phyloP scores from a whole-genome alignment of 2,888 invertebrate genomes.

The Coleophora flavipennella region DNA sequence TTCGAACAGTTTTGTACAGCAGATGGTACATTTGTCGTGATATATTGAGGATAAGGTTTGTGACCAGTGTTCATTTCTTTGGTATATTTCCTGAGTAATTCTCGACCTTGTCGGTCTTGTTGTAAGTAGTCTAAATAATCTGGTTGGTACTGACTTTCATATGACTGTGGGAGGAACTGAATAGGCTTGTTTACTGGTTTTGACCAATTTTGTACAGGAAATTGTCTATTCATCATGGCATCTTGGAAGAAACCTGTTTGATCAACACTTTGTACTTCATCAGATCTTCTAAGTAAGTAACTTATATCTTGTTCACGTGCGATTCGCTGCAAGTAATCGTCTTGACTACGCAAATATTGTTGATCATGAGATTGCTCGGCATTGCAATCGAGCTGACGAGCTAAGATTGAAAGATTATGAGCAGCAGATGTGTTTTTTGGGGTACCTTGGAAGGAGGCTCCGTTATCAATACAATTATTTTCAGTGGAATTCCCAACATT shows the following conservation, averaged over 20 bases:
- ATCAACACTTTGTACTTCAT: background rate
- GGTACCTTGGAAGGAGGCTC: background rate
- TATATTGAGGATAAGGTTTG: too few species aligned
- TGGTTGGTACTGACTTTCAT: background rate
- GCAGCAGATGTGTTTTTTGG: background rate
- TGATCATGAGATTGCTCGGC: background rate
- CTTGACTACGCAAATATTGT: background rate
- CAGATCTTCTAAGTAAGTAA: too few species aligned
- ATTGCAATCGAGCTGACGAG: background rate
- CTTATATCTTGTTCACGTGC: too few species aligned
- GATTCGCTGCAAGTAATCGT: too few species aligned
- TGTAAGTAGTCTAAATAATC: background rate
- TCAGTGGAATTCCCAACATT: too few species aligned
- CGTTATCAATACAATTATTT: too few species aligned
- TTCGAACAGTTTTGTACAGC: background rate
- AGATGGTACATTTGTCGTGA: background rate
- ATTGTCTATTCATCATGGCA: background rate
- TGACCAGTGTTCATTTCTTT: too few species aligned
- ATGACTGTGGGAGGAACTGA: background rate
- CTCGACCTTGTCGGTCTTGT: too few species aligned
- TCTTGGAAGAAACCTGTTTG: background rate
- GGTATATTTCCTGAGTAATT: too few species aligned
- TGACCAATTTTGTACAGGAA: background rate
- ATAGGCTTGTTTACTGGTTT: background rate
- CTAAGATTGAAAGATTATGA: background rate